A percentile compares a stretch with the other conserved stretches of the same genome.
Conservation (phyloP, 2,888 invertebrate genomes). For the Salticus scenicus region DNA sequence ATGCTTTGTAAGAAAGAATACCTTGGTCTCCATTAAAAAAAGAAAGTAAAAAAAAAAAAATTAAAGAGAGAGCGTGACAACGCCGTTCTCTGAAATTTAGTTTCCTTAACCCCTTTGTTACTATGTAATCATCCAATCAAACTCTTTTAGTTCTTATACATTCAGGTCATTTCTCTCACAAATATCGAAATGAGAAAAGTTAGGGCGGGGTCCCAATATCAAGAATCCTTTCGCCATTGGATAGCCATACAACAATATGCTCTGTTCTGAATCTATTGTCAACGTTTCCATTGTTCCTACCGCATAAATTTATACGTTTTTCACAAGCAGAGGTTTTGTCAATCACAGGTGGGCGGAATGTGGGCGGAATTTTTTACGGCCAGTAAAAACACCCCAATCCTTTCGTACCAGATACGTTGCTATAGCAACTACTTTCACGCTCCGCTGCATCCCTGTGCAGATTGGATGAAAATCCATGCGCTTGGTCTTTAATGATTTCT, state of each 20-base stretch:
- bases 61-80: background rate
- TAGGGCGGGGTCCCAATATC: background rate
- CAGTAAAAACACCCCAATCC: slow-evolving; percentile 65
- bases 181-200: background rate
- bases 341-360: slow-evolving; percentile 43
- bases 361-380: slow-evolving; percentile 63
- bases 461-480: background rate
- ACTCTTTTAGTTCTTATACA: background rate
- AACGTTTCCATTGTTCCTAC: slow-evolving; percentile 26
- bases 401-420: slow-evolving; percentile 42
- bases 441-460: background rate
- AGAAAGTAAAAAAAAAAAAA: background rate
- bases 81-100: background rate
- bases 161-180: background rate
- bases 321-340: slow-evolving; percentile 28
- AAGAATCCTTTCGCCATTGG: slow-evolving; percentile 22
- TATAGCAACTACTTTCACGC: slow-evolving; percentile 33
- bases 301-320: slow-evolving; percentile 52
- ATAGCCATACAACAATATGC: slow-evolving; percentile 33
- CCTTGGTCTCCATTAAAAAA: too few relatives aligned
- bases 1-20: too few relatives aligned
- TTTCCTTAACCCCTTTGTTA: background rate
- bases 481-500: background rate
- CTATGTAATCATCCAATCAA: background rate
- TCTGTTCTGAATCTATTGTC: slow-evolving; percentile 42